Percentiles rank a stretch among this genome's conserved stretches.
phyloP scores from a whole-genome alignment of 2,797 vertebrate genomes.

The Enteromius afrohamiltoni region DNA sequence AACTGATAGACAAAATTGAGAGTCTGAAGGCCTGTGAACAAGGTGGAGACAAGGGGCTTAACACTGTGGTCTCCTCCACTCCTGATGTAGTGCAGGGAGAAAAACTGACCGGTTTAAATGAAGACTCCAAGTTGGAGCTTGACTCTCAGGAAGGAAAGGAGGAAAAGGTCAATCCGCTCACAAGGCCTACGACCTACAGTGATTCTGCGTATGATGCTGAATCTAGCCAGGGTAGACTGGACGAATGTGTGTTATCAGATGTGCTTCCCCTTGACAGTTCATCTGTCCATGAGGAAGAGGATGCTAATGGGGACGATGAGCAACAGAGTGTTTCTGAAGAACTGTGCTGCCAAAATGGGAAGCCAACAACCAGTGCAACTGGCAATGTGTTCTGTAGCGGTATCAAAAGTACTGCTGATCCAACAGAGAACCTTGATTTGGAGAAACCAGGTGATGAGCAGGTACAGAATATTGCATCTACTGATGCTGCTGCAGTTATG shows the following conservation, averaged over 20 bases:
- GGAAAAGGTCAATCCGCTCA: constrained; percentile 1
- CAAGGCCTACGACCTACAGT: constrained; percentile 4
- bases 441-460: constrained; percentile 23
- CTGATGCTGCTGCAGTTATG: constrained; percentile 18
- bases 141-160: not conserved
- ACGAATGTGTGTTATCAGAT: constrained; percentile 50
- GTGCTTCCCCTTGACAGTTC: constrained; percentile 66
- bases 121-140: constrained; percentile 29
- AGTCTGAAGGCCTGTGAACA: constrained; percentile 51
- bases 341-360: constrained; percentile 6
- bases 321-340: not conserved
- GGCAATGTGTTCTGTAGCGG: constrained; percentile 14
- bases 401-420: not conserved
- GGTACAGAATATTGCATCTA: not conserved
- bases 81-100: constrained; percentile 50
- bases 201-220: constrained; percentile 49
- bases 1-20: constrained; percentile 56
- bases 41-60: constrained; percentile 42
- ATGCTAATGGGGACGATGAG: constrained; percentile 12
- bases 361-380: not conserved
- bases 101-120: constrained; percentile 33
- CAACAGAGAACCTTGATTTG: constrained; percentile 20
- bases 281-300: constrained; percentile 59
- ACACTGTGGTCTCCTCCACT: constrained; percentile 53
- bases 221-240: constrained; percentile 48